Conservation (phyloP, 2,888 invertebrate species). For the Seira musarum region DNA sequence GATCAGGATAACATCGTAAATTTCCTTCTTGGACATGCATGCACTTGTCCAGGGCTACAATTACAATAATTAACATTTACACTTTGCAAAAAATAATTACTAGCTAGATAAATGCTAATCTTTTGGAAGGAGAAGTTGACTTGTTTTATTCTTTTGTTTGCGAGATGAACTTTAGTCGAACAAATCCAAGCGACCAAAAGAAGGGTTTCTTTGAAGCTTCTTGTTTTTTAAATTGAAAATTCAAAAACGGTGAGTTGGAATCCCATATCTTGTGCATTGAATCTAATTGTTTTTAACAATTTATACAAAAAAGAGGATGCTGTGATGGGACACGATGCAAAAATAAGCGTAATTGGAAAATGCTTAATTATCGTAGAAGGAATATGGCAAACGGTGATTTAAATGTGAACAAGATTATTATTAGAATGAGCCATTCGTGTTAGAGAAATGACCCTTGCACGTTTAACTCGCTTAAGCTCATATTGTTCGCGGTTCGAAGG, state of each 20-base stretch:
- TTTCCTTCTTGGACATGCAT: slow-evolving; percentile 36
- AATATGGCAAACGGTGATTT: not conserved
- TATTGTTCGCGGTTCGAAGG: not conserved
- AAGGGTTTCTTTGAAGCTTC: too few relatives aligned
- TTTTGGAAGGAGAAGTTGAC: too few relatives aligned
- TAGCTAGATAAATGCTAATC: not conserved
- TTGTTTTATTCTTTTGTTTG: too few relatives aligned
- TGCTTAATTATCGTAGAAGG: not conserved
- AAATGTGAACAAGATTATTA: not conserved
- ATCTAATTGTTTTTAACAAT: too few relatives aligned
- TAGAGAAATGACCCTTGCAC: not conserved
- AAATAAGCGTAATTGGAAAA: not conserved
- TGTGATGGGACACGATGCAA: too few relatives aligned
- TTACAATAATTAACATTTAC: slow-evolving; percentile 55
- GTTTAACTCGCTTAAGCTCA: not conserved
- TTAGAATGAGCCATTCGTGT: not conserved
- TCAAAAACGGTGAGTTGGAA: too few relatives aligned
- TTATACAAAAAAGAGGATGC: too few relatives aligned
- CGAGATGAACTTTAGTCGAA: too few relatives aligned
- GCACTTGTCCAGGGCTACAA: slow-evolving; percentile 57
- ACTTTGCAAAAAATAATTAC: slow-evolving; percentile 50
- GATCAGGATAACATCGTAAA: slow-evolving; percentile 21
- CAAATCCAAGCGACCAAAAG: too few relatives aligned
- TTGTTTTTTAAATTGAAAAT: too few relatives aligned
- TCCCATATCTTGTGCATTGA: too few relatives aligned